phyloP scores from a whole-genome alignment of 2,888 invertebrate species.

The Caenorhabditis drosophilae region DNA sequence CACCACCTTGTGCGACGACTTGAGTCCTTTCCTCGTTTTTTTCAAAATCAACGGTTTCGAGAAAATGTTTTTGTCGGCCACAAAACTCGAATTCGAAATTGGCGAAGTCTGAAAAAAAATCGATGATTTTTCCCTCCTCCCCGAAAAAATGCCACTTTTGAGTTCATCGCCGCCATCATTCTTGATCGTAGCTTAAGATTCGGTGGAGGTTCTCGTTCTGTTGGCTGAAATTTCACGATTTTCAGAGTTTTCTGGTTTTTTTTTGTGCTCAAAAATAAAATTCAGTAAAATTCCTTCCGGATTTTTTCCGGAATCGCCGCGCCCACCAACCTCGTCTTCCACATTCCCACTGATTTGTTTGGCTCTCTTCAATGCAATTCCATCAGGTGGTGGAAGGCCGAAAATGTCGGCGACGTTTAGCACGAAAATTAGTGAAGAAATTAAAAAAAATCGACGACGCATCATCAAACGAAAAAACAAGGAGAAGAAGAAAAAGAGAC shows the following conservation, averaged over 20 bases:
- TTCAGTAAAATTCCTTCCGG: background rate
- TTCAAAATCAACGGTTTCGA: slow-evolving; percentile 29
- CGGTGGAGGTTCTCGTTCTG: slow-evolving; percentile 44
- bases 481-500: no score
- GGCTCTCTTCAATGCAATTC: slow-evolving; percentile 28
- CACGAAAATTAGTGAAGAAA: no score
- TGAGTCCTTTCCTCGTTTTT: slow-evolving; percentile 15
- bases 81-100: background rate
- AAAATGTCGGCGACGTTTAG: no score
- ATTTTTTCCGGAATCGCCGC: background rate
- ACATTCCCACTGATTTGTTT: slow-evolving; percentile 27
- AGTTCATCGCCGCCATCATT: slow-evolving; percentile 63
- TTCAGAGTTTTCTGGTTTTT: background rate
- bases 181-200: slow-evolving; percentile 59
- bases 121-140: background rate
- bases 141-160: slow-evolving; percentile 39
- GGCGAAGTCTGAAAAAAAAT: no score
- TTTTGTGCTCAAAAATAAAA: background rate
- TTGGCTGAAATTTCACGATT: background rate
- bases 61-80: slow-evolving; percentile 14
- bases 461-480: no score
- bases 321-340: slow-evolving; percentile 7
- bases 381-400: slow-evolving; percentile 30
- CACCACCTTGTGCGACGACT: slow-evolving; percentile 12
- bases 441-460: no score